phyloP scores from a whole-genome alignment of 2,797 vertebrate species.

The Cyclura pinguis region DNA sequence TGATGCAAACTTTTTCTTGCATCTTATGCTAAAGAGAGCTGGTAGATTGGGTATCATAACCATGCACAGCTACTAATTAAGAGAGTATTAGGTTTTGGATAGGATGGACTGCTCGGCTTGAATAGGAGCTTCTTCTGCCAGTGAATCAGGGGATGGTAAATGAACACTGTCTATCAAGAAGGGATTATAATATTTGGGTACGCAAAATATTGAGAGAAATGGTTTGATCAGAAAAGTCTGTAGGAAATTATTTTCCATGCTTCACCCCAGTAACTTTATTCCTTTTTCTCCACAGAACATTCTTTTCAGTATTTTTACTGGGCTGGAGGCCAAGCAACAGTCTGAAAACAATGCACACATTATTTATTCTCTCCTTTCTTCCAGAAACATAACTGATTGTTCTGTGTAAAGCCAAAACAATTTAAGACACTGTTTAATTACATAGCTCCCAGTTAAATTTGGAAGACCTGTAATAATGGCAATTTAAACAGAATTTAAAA shows the following conservation, averaged over 20 bases:
- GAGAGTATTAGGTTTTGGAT: not conserved
- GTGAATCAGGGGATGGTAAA: not conserved
- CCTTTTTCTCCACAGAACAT: not conserved
- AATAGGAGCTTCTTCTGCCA: not conserved
- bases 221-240: not conserved
- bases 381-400: not conserved
- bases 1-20: not conserved
- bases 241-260: not conserved
- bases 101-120: not conserved
- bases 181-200: not conserved
- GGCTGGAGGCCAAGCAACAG: not conserved
- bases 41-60: not conserved
- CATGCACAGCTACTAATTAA: not conserved
- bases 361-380: not conserved
- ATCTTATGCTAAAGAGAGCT: not conserved
- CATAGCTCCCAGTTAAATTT: not conserved
- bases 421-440: constrained; percentile 8
- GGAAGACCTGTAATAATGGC: not conserved
- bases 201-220: not conserved
- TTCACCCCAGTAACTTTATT: not conserved
- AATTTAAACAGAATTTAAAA: not conserved
- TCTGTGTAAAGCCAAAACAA: not conserved
- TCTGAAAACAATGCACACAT: not conserved
- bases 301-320: not conserved
- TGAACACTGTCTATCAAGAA: not conserved